These are phyloP conservation scores for Dicyrtomina minuta DNA, from an alignment of 2,888 invertebrate species.

Conservation along the genomic window DNA sequence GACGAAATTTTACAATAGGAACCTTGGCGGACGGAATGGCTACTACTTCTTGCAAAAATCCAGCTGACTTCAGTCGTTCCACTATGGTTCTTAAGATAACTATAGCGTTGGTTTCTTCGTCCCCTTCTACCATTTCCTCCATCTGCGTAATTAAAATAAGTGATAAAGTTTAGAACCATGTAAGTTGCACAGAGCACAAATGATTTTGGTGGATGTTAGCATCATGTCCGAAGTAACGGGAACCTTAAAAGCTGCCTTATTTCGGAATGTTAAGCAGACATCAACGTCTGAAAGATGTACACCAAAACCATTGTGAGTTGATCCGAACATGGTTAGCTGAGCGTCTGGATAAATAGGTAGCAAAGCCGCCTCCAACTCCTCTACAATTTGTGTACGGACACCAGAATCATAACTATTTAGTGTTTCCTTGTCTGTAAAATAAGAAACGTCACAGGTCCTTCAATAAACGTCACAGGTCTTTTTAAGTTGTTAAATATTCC, in stretches of 20 bases:
- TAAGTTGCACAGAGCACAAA: no score
- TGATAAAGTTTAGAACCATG: no score
- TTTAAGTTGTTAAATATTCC: no score
- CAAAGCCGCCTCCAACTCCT: conserved; percentile 57
- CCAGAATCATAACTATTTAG: conserved; percentile 53
- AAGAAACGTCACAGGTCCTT: no score
- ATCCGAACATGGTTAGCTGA: conserved; percentile 62
- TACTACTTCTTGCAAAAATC: conserved; percentile 51
- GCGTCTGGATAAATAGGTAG: conserved; percentile 56
- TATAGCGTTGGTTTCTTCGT: conserved; percentile 15
- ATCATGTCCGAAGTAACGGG: neutral
- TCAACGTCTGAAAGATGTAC: conserved; percentile 63
- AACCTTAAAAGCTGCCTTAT: conserved; percentile 56
- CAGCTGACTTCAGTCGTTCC: conserved; percentile 39
- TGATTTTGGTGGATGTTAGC: no score
- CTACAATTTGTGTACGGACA: conserved; percentile 55
- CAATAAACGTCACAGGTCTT: no score
- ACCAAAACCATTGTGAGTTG: conserved; percentile 64
- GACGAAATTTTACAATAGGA: conserved; percentile 64
- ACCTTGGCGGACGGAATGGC: conserved; percentile 64
- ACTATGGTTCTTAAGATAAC: conserved; percentile 41
- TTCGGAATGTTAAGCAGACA: conserved; percentile 62
- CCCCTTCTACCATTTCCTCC: conserved; percentile 23
- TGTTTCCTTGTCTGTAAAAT: conserved; percentile 44
- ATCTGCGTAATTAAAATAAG: conserved; percentile 21